Base-by-base conservation (phyloP, 2,113 vertebrate genomes). In the Dendropsophus ebraccatus region DNA sequence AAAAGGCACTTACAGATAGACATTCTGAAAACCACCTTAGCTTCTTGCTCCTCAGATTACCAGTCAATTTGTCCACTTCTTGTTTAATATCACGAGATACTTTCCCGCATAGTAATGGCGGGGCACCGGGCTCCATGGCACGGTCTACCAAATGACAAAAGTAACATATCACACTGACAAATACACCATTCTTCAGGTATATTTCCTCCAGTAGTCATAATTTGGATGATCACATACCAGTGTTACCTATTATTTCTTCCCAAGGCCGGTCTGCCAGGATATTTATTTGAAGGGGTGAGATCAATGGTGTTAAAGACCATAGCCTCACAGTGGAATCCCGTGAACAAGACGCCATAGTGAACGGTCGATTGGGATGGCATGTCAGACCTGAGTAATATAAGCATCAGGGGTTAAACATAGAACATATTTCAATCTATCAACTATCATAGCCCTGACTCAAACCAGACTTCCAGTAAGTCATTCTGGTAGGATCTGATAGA, bases 261-360 rank as follows among this genome's bases (percentile, higher is more conserved):
- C 97, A 99, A 23, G 95, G 91, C 89, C 94, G 95, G 32, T 96
- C 95, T 32, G 94, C 94, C 76, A 99, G 87, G 82, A 99, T 94
- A 89, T 95, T 96, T 77, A 99, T 95, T 87, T 96, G 95, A 81
- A 99, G 91, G n/a, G 96, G 95, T 1, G 94, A 93, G 88, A 98
- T 94, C 78, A 99, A 93, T 2, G 98, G 95, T 0, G 95, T 93
- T 87, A 99, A 88, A 3, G 98, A 98, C 98, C 98, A 99, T 21
- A 99, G 95, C 72, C 98, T 93, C 87, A 99, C 97, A 4, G 98
- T 99, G 14, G 98, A 99, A 90, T 99, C 98, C 58, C 98, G 95
- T 85, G 97, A 99, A 76, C 98, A 99, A 83, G 97, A 99, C 1
- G 98, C 98, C 97, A 99, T 96, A 11, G 96, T 99, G 92, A 99